Base-by-base conservation (phyloP, 1,140 invertebrate genomes). In the Eupristina koningsbergeri region DNA sequence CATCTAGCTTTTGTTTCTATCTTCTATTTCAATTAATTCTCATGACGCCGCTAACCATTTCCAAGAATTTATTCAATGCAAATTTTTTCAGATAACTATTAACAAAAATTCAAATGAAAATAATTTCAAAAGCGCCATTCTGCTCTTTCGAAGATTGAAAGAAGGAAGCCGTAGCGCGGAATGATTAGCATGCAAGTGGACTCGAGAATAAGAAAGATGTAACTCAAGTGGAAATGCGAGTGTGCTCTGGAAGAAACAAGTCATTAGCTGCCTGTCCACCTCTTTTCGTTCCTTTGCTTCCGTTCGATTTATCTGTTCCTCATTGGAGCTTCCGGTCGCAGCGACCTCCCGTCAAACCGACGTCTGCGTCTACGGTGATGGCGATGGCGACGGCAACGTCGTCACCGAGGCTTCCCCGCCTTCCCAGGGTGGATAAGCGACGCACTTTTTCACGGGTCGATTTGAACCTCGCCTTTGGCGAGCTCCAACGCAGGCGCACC, bases 391-490 rank as follows among this genome's bases (percentile, higher is more conserved):
- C 73, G 73, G 34, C 73, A 41, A 17, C 69, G 47, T 22, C 29
- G n/a, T n/a, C 29, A 5, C 6, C 26, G 15, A 63, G 39, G 7
- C 26, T 22, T 19, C n/a, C 47, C 26, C 85, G 29, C 80, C 74
- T 45, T 84, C 61, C 77, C 74, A 34, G 50, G 13, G 53, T 58
- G 22, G 53, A 22, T 22, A 58, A 9, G 22, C 77, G 86, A 86
- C 71, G 75, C 77, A 84, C 81, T 87, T 89, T 92, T 92, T 92
- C 90, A 89, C 90, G 89, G 91, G 91, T 92, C 91, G 91, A 92
- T 92, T 88, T 89, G 85, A 83, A 87, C 86, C 86, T 34, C 36
- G 34, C 69, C 69, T 74, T 83, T 77, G 86, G 86, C 85, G 53
- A 76, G 71, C 41, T 26, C n/a, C 61, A 75, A 85, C 74, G 87